Percentiles rank a stretch among this genome's conserved stretches.
phyloP scores from a whole-genome alignment of 2,113 vertebrate species.

The Natator depressus region DNA sequence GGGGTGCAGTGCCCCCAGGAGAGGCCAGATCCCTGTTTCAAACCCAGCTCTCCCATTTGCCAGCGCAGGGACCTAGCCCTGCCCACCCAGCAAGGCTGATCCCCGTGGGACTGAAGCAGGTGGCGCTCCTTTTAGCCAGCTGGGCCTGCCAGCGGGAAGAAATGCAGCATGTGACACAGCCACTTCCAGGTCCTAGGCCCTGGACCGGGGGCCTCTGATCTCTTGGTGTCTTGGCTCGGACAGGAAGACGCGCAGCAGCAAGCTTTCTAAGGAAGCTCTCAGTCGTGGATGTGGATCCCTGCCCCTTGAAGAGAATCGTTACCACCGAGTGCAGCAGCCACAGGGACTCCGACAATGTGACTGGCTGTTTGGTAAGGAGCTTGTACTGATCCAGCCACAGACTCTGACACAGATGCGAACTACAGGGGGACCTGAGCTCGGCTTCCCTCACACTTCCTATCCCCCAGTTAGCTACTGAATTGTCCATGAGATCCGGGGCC shows the following conservation, averaged over 20 bases:
- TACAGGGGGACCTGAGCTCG: background rate
- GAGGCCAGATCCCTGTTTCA: background rate
- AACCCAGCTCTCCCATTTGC: background rate
- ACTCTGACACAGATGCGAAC: background rate
- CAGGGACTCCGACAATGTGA: background rate
- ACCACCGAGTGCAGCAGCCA: constrained; percentile 47
- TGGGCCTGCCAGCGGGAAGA: background rate
- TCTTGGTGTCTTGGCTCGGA: constrained; percentile 54
- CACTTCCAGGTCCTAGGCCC: background rate
- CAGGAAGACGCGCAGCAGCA: constrained; percentile 50
- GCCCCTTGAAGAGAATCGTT: background rate
- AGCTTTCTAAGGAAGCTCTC: constrained; percentile 60
- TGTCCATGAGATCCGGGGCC: background rate
- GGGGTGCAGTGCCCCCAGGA: background rate
- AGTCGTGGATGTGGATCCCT: background rate
- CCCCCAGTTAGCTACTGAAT: background rate
- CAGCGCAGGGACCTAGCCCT: rapidly evolving
- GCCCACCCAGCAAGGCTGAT: background rate
- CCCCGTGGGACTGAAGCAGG: background rate
- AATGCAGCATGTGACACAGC: background rate
- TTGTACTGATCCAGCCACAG: rapidly evolving
- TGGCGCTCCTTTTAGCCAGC: background rate
- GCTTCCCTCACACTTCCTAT: background rate
- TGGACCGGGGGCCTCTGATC: background rate
- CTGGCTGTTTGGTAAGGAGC: constrained; percentile 66